Base-by-base conservation (phyloP, 2,888 invertebrate species). In the Branchipolynoe longqiensis region DNA sequence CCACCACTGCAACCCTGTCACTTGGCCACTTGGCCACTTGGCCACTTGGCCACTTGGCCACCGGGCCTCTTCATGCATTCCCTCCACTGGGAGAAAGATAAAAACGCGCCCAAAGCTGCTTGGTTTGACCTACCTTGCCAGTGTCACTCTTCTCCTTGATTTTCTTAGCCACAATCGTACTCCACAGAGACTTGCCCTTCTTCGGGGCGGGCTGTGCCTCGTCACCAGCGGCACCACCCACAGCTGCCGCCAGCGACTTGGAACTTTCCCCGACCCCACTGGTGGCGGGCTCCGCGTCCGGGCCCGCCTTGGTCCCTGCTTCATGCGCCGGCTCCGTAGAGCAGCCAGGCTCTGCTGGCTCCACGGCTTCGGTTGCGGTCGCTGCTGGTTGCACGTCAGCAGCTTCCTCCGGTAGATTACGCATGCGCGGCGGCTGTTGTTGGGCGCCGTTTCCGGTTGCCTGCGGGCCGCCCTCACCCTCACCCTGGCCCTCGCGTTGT, bases 111-210 rank as follows among this genome's bases (percentile, higher is more conserved):
- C n/a, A n/a, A n/a, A n/a, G n/a, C n/a, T n/a, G n/a, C n/a, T n/a
- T n/a, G n/a, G n/a, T n/a, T n/a, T n/a, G n/a, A n/a, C 33, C 48
- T 78, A 78, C 78, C 78, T 78, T 78, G 6, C 48, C 78, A 12
- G 48, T 31, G 14, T 78, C 78, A 48, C 31, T 78, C 78, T 78
- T 54, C 78, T 78, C 78, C 78, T 78, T 78, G 41, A 78, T 78
- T 48, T 33, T 41, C 78, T 78, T 78, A 31, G 78, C 78, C 14
- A 78, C 78, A 78, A 78, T 78, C 78, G 78, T 78, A 78, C 78
- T 78, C 78, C 78, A 78, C 31, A 78, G 78, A 78, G 78, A 41
- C 48, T 78, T 78, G 48, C 78, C 78, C 48, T 78, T 78, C 31
- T 28, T 40, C 18, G 48, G 48, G 78, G 28, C 48, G 14, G 78